Base-by-base conservation (phyloP, 2,888 invertebrate genomes). In the Brenthis ino region DNA sequence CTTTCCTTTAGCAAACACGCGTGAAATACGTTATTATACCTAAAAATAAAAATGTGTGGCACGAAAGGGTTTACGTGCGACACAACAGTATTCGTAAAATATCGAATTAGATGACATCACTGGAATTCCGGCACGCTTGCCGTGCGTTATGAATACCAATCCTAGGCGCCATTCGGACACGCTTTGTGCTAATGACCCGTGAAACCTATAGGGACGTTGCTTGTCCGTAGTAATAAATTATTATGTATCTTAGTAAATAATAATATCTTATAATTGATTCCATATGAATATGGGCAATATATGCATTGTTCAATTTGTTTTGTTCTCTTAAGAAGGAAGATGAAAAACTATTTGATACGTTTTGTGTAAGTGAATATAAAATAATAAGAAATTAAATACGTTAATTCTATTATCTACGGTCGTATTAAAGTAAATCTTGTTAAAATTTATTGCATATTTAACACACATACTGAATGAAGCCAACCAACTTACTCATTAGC, bases 101-200 rank as follows among this genome's bases (percentile, higher is more conserved):
- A 66, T 70, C 70, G 70, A 68, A 70, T 65, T 68, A 57, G 72
- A 70, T 72, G 72, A 70, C 70, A 66, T 72, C 72, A 72, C 64
- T 70, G 70, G 70, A 57, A 68, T 70, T 61, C 68, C 70, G 66
- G 60, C 66, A 66, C 68, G 68, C 55, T 54, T 55, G 68, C 64
- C 48, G 53, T 66, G 55, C 60, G 66, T 57, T 68, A 66, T 68
- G 72, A 68, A 72, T 72, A 72, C 60, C 24, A 70, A 72, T 64
- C 55, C 63, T 68, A 57, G 56, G 72, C 72, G 72, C 70, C 72
- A 60, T 65, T 68, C 64, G 70, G 65, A 60, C 57, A 65, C 61
- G 63, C 53, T 57, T 48, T 65, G 63, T 54, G 70, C 64, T 69
- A 67, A 72, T 72, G 64, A 68, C 58, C 68, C 55, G 47, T 64